Base-by-base conservation (phyloP, 2,113 vertebrate species). In the Gallinago media region DNA sequence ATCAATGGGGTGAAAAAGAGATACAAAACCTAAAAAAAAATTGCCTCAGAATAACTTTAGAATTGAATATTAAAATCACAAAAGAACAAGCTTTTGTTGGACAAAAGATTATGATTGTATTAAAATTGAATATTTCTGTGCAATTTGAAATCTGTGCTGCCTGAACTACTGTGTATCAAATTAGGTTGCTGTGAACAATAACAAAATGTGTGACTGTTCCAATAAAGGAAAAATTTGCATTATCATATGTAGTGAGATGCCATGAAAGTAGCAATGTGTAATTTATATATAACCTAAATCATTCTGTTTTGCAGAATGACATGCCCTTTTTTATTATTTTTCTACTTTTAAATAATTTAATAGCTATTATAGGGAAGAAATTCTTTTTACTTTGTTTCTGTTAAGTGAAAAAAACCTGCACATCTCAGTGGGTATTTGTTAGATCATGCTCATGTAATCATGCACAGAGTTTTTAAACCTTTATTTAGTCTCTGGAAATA, bases 151-250 rank as follows among this genome's bases (percentile, higher is more conserved):
- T 82, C 40, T 2, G 2, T 85, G 65, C 89, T 87, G 71, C 68
- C 76, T 93, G 80, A 94, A 92, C 96, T 96, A 84, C 78, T 97
- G 32, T 93, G 49, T 90, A 90, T 78, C 92, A 94, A 90, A 94
- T 96, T 85, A 91, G 89, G 29, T 88, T 89, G 63, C 72, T 95
- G 44, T 84, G 95, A 97, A 96, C 86, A 96, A 88, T 94, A 91
- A 87, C 79, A 92, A 95, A 96, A 88, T 56, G 65, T 84, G 78
- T 82, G 56, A 71, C 55, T 95, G 81, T 95, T 85, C 81, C 88
- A 87, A 42, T 92, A 83, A 89, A 92, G 65, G 42, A 78, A 50
- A 84, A 96, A 94, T 93, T 78, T 80, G 25, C 32, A 66, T 92
- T 78, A 79, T 85, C 73, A 15, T 70, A 86, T 89, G 32, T 89